A percentile compares a stretch with the other conserved stretches of the same genome.
Evolutionary conservation across 2,888 invertebrate species (phyloP).

Genomic region (Atrina japonica): DNA sequence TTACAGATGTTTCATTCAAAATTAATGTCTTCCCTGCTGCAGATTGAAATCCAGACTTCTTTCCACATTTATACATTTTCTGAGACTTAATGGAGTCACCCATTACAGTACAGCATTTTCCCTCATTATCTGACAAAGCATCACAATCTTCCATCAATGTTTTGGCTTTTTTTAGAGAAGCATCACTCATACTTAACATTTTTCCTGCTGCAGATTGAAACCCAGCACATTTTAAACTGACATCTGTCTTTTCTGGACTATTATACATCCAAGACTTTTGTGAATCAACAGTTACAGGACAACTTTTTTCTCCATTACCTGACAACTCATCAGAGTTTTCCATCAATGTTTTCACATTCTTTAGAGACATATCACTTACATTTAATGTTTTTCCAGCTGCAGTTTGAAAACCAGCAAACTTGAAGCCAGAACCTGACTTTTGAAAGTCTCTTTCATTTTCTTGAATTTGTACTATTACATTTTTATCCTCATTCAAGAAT

Average conservation of each 20-base stretch:
- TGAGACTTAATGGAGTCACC: no score
- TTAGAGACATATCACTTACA: conserved; percentile 8
- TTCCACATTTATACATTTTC: neutral
- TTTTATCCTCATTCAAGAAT: no score
- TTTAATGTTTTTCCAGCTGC: conserved; percentile 23
- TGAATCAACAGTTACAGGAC: no score
- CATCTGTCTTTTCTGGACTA: conserved; percentile 14
- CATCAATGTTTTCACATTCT: conserved; percentile 20
- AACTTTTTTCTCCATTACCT: no score
- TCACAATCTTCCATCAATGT: conserved; percentile 22
- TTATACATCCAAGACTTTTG: no score
- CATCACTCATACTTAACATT: conserved; percentile 23
- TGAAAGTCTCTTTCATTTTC: no score
- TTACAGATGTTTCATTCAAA: conserved; percentile 35
- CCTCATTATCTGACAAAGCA: neutral
- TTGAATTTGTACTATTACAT: no score
- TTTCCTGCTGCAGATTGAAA: conserved; percentile 49
- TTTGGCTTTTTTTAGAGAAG: conserved; percentile 37
- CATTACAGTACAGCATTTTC: no score
- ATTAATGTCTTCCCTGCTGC: conserved; percentile 44
- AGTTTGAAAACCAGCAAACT: conserved; percentile 28
- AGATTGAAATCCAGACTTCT: conserved; percentile 41
- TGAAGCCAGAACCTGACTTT: no score
- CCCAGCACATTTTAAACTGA: neutral
- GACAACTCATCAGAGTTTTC: neutral